Evolutionary conservation across 2,888 invertebrate species (phyloP), one percentile per base, ranked within the genome.

Genomic region (Protonemura montana): DNA sequence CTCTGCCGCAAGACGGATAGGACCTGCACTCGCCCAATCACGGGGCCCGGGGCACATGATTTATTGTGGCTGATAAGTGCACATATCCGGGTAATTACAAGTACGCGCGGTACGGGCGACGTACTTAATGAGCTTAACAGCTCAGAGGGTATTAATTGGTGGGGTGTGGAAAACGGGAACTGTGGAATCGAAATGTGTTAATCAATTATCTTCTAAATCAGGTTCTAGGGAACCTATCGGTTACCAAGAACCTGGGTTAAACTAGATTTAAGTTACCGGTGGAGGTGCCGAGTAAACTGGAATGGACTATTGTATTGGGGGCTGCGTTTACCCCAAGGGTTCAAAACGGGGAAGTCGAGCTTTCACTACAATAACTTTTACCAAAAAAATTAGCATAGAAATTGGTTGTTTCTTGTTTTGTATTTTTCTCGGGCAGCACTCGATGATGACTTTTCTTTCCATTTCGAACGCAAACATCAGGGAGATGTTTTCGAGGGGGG

Each of bases 51-150:
- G 78, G 30, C 78, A n/a, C 80, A 42, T 35, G 84, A 84, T 84
- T 84, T 84, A 84, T 76, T 5, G 84, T 76, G n/a, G 13, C 59
- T 16, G 84, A 76, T 84, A 84, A 84, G 84, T 84, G 84, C 84
- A 83, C 82, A 83, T 41, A 83, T 41, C 28, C 81, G 59, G 59
- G 59, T 59, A 81, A 29, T 30, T 30, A 81, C 81, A 81, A 81
- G 29, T 81, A 30, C 29, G 13, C 59, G 21, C 3, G 3, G 21
- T 13, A 13, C 59, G 35, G 35, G 35, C 35, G 5, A 35, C 35
- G 35, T 10, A 35, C 35, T 35, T 35, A 35, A 35, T 35, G 35
- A 35, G 35, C 35, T 35, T 35, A 35, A 10, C 35, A 35, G 35
- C 35, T 35, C 35, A 35, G 35, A 35, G 35, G 3, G 35, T 35